Percentiles rank a stretch among this genome's conserved stretches.
phyloP scores from a whole-genome alignment of 2,797 vertebrate species.

The Dryobates pubescens region DNA sequence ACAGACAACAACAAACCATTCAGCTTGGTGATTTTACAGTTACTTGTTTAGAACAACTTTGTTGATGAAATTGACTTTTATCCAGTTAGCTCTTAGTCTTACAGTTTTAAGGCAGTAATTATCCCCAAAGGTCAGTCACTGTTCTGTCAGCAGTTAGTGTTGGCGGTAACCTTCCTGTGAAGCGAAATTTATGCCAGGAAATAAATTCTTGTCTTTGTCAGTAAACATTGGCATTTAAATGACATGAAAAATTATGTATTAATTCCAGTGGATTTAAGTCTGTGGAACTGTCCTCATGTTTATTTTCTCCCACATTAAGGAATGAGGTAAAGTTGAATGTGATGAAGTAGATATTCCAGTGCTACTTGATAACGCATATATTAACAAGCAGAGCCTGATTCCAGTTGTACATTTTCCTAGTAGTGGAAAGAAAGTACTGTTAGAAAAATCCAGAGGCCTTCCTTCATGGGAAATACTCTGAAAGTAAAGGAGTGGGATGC shows the following conservation, averaged over 20 bases:
- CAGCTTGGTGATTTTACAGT: neutral
- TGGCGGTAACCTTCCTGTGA: neutral
- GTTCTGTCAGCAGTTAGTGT: neutral
- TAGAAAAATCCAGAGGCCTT: neutral
- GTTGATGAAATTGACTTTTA: neutral
- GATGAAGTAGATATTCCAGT: neutral
- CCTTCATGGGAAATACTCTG: neutral
- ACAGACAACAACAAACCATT: neutral
- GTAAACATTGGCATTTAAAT: neutral
- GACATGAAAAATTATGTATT: neutral
- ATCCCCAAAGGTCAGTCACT: neutral
- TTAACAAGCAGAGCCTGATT: neutral
- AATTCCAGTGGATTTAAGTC: neutral
- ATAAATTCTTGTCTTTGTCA: neutral
- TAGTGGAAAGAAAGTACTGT: neutral
- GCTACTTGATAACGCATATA: neutral
- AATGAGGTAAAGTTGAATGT: neutral
- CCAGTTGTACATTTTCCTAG: neutral
- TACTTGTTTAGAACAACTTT: neutral
- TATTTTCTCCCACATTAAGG: neutral
- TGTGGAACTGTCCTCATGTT: neutral
- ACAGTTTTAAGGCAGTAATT: neutral
- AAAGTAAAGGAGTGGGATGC: neutral
- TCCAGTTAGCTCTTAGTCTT: neutral
- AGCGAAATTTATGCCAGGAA: neutral